These are phyloP conservation scores for Dorcus parallelipipedus DNA, from an alignment of 2,888 invertebrate genomes.

Conservation along the genomic window DNA sequence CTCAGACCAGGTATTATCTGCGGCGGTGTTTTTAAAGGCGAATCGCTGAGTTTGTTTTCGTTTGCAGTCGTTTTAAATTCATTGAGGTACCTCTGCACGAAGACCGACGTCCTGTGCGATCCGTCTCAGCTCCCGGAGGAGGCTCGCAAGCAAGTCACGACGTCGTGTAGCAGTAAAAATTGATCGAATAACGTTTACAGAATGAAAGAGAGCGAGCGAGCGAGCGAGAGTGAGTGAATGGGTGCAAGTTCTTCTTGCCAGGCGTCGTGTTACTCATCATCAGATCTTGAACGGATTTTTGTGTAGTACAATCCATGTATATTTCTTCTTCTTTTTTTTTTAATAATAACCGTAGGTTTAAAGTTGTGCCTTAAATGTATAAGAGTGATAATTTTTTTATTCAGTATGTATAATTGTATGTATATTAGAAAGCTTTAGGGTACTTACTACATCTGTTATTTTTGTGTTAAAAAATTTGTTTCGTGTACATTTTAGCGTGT, in stretches of 20 bases:
- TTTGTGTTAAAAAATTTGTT: constrained; percentile 3
- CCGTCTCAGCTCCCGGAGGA: constrained; percentile 88
- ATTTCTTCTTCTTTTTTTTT: constrained; percentile 4
- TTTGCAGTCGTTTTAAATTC: constrained; percentile 84
- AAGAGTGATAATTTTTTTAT: constrained; percentile 24
- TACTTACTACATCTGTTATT: constrained; percentile 12
- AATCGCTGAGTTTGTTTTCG: no score
- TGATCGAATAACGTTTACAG: constrained; percentile 5
- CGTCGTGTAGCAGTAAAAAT: not conserved
- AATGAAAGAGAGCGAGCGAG: no score
- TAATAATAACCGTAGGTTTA: constrained; percentile 16
- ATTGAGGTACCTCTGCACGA: constrained; percentile 83
- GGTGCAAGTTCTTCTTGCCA: no score
- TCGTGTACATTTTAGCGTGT: constrained; percentile 11
- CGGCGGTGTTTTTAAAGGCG: no score
- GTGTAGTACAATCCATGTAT: constrained; percentile 12
- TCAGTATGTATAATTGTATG: constrained; percentile 10
- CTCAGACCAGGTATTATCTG: constrained; percentile 78
- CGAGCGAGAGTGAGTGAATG: no score
- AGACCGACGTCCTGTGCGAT: constrained; percentile 87
- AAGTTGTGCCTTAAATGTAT: constrained; percentile 26
- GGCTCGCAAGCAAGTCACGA: constrained; percentile 42
- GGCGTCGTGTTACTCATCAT: not conserved
- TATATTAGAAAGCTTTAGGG: constrained; percentile 9
- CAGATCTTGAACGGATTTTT: not conserved